Base-by-base conservation (phyloP, 2,113 vertebrate species). In the Rostratula benghalensis region DNA sequence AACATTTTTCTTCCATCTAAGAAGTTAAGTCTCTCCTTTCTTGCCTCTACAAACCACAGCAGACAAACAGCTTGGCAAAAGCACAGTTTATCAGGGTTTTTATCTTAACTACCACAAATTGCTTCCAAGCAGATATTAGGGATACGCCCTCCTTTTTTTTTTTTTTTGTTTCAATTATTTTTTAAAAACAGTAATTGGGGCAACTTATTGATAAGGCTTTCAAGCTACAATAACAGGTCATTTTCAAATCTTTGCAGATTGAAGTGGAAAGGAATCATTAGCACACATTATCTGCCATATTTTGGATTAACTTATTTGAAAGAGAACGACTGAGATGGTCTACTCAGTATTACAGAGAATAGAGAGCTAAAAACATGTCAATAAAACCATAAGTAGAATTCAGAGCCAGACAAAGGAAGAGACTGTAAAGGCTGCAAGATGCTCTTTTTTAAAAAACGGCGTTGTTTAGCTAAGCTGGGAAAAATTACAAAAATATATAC, bases 1-100 rank as follows among this genome's bases (percentile, higher is more conserved):
- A 96, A 89, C 90, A 95, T 83, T 88, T 73, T 64, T 64, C 85
- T 90, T 70, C 91, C 51, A 50, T 20, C 75, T 94, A 67, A 95
- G 94, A 85, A 3, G 57, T 73, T 53, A 87, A 87, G 57, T 22
- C 65, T 95, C 89, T 96, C 80, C 86, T 54, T 94, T 51, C 48
- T 33, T 51, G 57, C 27, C 77, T 94, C 46, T 19, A 11, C 84
- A 83, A 96, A 91, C 37, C 53, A 73, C 57, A 77, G 59, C 7
- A 80, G 83, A 82, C 78, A 91, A 96, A 71, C 39, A 89, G 64
- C 71, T 90, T 63, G 70, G 82, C 65, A 73, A 70, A 82, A 87
- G 89, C 83, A 70, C 13, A 23, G 61, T 43, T 90, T 78, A 78
- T 81, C 51, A 23, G 60, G 65, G 35, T 41, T 93, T 73, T n/a